Base-by-base conservation (phyloP, 2,113 vertebrate genomes). In the Strix aluco region DNA sequence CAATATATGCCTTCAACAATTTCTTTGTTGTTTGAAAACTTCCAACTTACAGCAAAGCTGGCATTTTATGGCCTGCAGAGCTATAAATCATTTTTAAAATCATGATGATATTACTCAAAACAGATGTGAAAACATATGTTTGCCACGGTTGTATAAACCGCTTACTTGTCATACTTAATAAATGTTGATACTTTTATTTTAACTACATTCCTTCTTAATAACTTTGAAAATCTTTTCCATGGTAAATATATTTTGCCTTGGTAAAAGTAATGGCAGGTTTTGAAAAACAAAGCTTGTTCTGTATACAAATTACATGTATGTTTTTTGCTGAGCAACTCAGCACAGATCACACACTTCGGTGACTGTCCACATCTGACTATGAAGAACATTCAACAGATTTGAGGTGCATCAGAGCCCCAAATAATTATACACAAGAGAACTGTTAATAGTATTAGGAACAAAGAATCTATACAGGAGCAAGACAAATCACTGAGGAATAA, bases 121-220 rank as follows among this genome's bases (percentile, higher is more conserved):
- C 98, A 98, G 97, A 98, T 98, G 98, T 98, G 98, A 97, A 98
- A 98, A 98, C 97, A 98, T 98, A 98, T 98, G 98, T 96, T 98
- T 98, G 91, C 96, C 95, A 96, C 46, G 96, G 93, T 82, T 97
- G 94, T 96, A 96, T 97, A 96, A 98, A 97, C 72, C 84, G 92
- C 96, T 98, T 97, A 97, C 97, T 98, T 98, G 97, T 98, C 97
- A 98, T 93, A 96, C 92, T 97, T 97, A 98, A 98, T 98, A 97
- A 97, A 97, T 97, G 78, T 96, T 96, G 96, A 97, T 92, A 94
- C 70, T 95, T 97, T 93, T 95, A 96, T 86, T 97, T 97, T 96
- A 97, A 96, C 90, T 97, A 79, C 82, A 75, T 95, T 97, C 75
- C 66, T 86, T 93, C 96, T 96, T 96, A 97, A 94, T 96, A 97